Conservation (phyloP, 2,888 invertebrate species). For the Megastigmus dorsalis region DNA sequence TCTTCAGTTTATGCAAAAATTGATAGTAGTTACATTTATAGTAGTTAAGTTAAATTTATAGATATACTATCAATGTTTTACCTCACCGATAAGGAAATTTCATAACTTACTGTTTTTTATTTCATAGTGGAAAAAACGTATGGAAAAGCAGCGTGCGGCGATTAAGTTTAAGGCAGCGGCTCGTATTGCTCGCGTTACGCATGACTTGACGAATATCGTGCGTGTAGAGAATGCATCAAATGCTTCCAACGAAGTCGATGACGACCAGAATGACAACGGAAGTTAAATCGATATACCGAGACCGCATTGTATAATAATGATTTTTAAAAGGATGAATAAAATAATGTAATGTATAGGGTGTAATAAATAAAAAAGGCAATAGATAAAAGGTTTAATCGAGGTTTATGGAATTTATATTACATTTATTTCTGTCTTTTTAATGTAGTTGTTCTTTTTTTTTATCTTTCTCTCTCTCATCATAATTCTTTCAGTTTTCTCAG, state of each 20-base stretch:
- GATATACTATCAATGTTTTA: constrained; percentile 7
- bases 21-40: too few relatives aligned
- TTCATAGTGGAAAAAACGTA: constrained; percentile 81
- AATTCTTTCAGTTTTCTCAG: constrained; percentile 57
- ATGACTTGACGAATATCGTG: constrained; percentile 65
- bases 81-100: constrained; percentile 1
- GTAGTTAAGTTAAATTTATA: too few relatives aligned
- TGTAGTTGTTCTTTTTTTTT: constrained; percentile 65
- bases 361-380: constrained; percentile 53
- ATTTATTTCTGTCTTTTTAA: constrained; percentile 71
- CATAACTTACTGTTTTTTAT: constrained; percentile 3
- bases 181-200: constrained; percentile 76
- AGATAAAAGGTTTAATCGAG: constrained; percentile 56
- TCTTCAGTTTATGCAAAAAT: too few relatives aligned
- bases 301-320: not conserved
- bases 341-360: constrained; percentile 37
- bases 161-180: constrained; percentile 83
- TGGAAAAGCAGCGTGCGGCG: constrained; percentile 80
- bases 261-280: constrained; percentile 23
- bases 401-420: constrained; percentile 73
- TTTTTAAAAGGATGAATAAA: constrained; percentile 2
- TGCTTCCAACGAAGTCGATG: constrained; percentile 1
- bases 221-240: constrained; percentile 55
- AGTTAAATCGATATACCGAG: constrained; percentile 24
- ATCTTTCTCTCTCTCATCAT: constrained; percentile 53